Conservation (phyloP, 2,888 invertebrate genomes). For the Nephrocerus scutellatus region DNA sequence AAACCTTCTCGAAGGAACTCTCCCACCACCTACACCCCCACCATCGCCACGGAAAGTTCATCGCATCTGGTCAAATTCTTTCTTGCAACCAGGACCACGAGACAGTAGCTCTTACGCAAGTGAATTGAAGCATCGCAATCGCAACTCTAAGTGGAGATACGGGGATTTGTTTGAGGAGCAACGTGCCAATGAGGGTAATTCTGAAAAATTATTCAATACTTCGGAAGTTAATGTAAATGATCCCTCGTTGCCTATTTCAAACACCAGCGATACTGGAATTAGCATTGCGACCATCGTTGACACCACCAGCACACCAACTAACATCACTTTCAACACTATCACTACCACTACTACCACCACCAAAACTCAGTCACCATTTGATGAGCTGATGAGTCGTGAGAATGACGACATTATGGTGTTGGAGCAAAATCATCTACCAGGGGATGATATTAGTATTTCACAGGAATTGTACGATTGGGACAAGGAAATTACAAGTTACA, state of each 20-base stretch:
- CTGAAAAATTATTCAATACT: no score
- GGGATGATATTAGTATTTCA: constrained; percentile 31
- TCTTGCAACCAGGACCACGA: constrained; percentile 32
- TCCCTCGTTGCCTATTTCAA: constrained; percentile 8
- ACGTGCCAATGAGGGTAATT: constrained; percentile 27
- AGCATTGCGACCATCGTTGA: constrained; percentile 14
- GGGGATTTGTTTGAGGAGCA: constrained; percentile 39
- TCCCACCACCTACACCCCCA: constrained; percentile 32
- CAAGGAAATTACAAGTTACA: constrained; percentile 29
- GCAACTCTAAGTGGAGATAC: constrained; percentile 26
- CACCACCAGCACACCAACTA: constrained; percentile 18
- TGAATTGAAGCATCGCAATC: constrained; percentile 19
- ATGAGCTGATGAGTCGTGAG: constrained; percentile 17
- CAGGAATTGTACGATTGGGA: constrained; percentile 27
- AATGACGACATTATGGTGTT: constrained; percentile 21
- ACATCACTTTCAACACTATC: constrained; percentile 1
- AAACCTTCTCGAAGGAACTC: constrained; percentile 43
- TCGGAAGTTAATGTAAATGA: constrained; percentile 18
- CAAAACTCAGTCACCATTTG: constrained; percentile 14
- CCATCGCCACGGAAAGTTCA: constrained; percentile 2
- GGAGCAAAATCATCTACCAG: constrained; percentile 35
- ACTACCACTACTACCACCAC: constrained; percentile 10
- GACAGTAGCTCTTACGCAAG: constrained; percentile 21
- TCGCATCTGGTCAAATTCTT: constrained; percentile 28
- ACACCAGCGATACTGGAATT: constrained; percentile 19